These are phyloP conservation scores for Falco concolor DNA, from an alignment of 2,797 vertebrate species.

Conservation along the genomic window DNA sequence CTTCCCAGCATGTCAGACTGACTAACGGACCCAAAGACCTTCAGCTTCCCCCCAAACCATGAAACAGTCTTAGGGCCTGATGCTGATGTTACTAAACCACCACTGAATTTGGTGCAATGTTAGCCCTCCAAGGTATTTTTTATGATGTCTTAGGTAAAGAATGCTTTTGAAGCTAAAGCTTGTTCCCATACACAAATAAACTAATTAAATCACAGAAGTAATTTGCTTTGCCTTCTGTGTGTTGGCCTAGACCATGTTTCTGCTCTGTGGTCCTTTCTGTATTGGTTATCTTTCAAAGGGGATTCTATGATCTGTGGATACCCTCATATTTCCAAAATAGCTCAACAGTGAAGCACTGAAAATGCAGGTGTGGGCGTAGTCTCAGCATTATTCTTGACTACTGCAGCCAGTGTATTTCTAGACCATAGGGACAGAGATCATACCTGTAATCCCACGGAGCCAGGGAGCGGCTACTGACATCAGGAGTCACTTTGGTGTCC, in stretches of 20 bases:
- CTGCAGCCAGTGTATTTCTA: background rate
- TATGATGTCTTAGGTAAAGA: background rate
- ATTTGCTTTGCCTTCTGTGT: background rate
- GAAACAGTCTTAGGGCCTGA: rapidly evolving
- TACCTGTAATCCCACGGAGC: slow-evolving; percentile 76
- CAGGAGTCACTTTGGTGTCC: background rate
- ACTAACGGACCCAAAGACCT: rapidly evolving
- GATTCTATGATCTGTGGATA: background rate
- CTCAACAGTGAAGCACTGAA: background rate
- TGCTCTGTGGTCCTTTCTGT: background rate
- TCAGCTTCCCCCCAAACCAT: background rate
- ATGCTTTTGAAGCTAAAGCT: background rate
- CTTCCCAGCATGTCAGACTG: background rate
- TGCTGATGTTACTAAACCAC: background rate
- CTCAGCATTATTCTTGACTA: background rate
- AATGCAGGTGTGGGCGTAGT: background rate
- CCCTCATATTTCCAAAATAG: background rate
- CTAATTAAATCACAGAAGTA: background rate
- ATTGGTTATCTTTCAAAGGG: background rate
- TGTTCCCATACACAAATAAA: background rate
- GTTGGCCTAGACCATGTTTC: background rate
- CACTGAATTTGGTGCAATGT: background rate
- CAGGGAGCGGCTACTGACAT: slow-evolving; percentile 67
- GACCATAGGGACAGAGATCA: background rate
- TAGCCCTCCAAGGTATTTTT: background rate